Percentiles rank a stretch among this genome's conserved stretches.
These are phyloP conservation scores for Phoxinus phoxinus DNA, from an alignment of 2,113 vertebrate species.

Conservation along the genomic window DNA sequence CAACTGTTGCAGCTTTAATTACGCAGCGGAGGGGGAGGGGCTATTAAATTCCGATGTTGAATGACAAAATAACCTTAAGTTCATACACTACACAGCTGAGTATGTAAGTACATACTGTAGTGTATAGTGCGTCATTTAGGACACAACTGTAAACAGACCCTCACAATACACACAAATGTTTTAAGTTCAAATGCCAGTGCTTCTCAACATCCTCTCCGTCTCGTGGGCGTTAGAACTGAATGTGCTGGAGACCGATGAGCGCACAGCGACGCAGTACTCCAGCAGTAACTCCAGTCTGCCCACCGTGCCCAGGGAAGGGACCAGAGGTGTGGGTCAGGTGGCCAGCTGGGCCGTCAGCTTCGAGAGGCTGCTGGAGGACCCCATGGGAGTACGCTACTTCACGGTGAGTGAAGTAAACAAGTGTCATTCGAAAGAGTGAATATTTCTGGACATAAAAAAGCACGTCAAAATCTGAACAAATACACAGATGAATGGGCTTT, in stretches of 20 bases:
- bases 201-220: slow-evolving; percentile 23
- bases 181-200: neutral
- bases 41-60: too few relatives aligned
- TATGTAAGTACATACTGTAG: too few relatives aligned
- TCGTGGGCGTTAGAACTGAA: slow-evolving; percentile 73
- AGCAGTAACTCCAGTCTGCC: slow-evolving; percentile 86
- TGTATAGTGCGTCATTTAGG: too few relatives aligned
- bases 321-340: slow-evolving; percentile 78
- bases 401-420: slow-evolving; percentile 80
- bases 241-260: slow-evolving; percentile 68
- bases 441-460: neutral
- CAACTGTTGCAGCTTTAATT: too few relatives aligned
- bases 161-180: neutral
- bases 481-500: neutral
- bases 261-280: slow-evolving; percentile 80
- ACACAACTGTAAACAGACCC: neutral
- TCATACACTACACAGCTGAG: too few relatives aligned
- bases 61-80: too few relatives aligned
- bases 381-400: slow-evolving; percentile 85
- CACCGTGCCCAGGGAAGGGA: slow-evolving; percentile 71
- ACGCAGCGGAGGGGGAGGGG: too few relatives aligned
- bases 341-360: slow-evolving; percentile 95
- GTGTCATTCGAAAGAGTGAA: neutral
- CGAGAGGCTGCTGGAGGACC: slow-evolving; percentile 92
- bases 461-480: neutral